Evolutionary conservation across 2,888 invertebrate genomes (phyloP), one percentile per base, ranked within the genome.

Genomic region (Apoderus coryli): DNA sequence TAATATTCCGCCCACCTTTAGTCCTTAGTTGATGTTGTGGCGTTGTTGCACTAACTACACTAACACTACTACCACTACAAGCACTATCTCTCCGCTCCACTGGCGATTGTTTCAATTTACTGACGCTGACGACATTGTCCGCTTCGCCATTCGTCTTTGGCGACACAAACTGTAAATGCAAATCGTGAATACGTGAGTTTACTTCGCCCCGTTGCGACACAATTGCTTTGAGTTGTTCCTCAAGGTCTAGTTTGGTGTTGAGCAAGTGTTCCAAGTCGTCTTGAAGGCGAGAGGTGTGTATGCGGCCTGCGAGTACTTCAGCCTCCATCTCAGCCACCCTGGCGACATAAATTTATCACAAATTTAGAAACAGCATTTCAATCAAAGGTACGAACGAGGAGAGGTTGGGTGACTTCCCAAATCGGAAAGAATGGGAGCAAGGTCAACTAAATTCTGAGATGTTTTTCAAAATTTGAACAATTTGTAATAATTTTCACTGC

Each of bases 261-360:
- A 64, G 56, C 38, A 76, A 53, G 33, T 67, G 64, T 34, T 71
- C 67, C 37, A 78, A 48, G 48, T 76, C 71, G 37, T 69, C 66
- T 43, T 70, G 70, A 42, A 78, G 61, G 44, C 74, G 65, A 34
- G 69, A 67, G 14, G 75, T 70, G 43, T 72, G 69, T 4, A 72
- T 69, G 29, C 72, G 61, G 25, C 72, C 70, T 27, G 77, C 70
- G 40, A 75, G 57, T 4, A 51, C 75, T 50, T 79, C 79, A 3
- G 78, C 76, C 52, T 82, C 81, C 58, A 81, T 69, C 52, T 76
- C 75, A n/a, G 76, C 72, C 32, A 78, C 64, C 42, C 76, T 73
- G 14, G 13, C 27, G 15, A 15, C 12, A 10, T 9, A 35, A 25
- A 10, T 27, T 27, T 9, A 10, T 24, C n/a, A n/a, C n/a, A n/a